phyloP scores from a whole-genome alignment of 1,140 invertebrate genomes.

The Hypsibius dujardini region DNA sequence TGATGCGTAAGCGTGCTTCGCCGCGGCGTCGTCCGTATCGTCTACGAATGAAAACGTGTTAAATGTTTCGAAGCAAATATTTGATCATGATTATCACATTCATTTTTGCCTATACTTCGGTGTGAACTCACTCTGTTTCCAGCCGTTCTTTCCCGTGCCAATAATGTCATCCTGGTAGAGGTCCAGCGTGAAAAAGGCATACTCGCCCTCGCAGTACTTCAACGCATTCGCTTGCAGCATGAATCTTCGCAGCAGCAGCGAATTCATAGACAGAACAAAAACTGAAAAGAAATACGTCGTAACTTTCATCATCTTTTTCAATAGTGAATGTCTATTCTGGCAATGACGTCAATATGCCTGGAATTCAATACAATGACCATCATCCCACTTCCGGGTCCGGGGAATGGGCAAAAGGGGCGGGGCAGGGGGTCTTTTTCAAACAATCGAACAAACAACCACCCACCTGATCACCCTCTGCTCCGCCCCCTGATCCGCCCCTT shows the following conservation, averaged over 20 bases:
- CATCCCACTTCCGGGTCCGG: no score
- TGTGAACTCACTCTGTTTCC: slow-evolving; percentile 1
- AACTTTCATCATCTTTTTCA: no score
- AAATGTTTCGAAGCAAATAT: no score
- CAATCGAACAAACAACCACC: no score
- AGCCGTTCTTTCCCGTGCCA: slow-evolving; percentile 1
- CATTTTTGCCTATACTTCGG: background rate
- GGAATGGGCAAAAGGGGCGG: no score
- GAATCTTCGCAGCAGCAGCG: slow-evolving; percentile 6
- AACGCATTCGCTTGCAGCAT: slow-evolving; percentile 3
- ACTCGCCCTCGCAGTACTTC: background rate
- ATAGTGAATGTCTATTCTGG: no score
- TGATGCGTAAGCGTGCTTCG: slow-evolving; percentile 5
- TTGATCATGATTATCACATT: background rate
- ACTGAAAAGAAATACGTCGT: background rate
- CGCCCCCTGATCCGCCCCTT: no score
- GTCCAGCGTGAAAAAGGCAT: slow-evolving; percentile 11
- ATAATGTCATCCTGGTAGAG: slow-evolving; percentile 11
- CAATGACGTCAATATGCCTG: no score
- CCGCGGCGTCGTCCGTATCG: background rate
- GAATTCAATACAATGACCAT: no score
- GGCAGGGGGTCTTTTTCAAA: no score
- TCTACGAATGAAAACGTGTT: background rate
- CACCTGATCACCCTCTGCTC: no score
- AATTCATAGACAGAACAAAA: slow-evolving; percentile 4